A percentile compares a stretch with the other conserved stretches of the same genome.
Evolutionary conservation across 1,140 invertebrate genomes (phyloP).

Genomic region (Teleopsis dalmanni): DNA sequence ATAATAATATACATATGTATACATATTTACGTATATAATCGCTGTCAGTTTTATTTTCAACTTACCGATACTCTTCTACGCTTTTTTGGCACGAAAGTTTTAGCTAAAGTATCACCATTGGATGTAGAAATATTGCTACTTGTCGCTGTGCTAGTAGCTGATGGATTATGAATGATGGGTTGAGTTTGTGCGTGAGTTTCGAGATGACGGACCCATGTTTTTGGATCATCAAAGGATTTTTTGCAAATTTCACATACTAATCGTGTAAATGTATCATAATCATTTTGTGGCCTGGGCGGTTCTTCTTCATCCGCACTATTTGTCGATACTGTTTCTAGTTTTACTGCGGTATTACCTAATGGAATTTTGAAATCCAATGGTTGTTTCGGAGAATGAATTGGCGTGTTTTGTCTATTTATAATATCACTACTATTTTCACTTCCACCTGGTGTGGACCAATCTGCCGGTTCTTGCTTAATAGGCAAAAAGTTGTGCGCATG

Average conservation of each 20-base stretch:
- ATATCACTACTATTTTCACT: constrained; percentile 6
- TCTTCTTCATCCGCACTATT: not conserved
- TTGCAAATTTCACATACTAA: constrained; percentile 74
- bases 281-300: not conserved
- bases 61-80: constrained; percentile 49
- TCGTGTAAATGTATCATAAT: constrained; percentile 51
- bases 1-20: constrained; percentile 12
- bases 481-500: constrained; percentile 45
- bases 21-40: not conserved
- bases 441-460: constrained; percentile 43
- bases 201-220: constrained; percentile 71
- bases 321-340: constrained; percentile 23
- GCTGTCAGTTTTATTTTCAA: not conserved
- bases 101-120: constrained; percentile 26
- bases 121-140: constrained; percentile 28
- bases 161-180: not conserved
- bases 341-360: constrained; percentile 18
- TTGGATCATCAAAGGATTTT: constrained; percentile 72
- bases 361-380: constrained; percentile 36
- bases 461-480: constrained; percentile 50
- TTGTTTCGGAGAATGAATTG: constrained; percentile 29
- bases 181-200: constrained; percentile 52
- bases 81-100: constrained; percentile 50
- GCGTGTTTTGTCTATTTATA: constrained; percentile 12
- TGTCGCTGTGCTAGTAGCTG: constrained; percentile 36